Evolutionary conservation across 2,888 invertebrate species (phyloP), one percentile per base, ranked within the genome.

Genomic region (Agrochola lychnidis): DNA sequence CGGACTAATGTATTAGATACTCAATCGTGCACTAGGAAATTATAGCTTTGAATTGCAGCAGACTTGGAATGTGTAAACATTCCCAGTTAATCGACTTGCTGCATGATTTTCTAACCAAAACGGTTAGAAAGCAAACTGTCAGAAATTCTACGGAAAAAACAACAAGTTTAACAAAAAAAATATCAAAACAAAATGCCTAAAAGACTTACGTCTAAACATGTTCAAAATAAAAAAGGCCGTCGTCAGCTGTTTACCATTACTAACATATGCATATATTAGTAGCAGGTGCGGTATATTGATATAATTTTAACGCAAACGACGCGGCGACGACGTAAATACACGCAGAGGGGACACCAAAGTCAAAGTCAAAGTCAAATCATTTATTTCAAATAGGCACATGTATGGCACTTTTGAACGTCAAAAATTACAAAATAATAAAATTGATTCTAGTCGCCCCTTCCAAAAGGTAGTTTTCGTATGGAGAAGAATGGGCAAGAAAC

Each of bases 221-320:
- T 73, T 67, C 53, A 53, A 71, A 80, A 73, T 81, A 76, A 81
- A 84, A 45, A 61, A 48, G 45, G 51, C 56, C 22, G 63, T 40
- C 78, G 66, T 30, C 84, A 77, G 78, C 78, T 87, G 84, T 86
- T 83, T 83, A 48, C 77, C 63, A 78, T 84, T 84, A 84, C 88
- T 81, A 84, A 81, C 78, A 61, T 76, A 69, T 81, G 78, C 79
- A 87, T 81, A 84, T 84, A 84, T 87, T 83, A 78, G 80, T 61
- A 67, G 51, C 87, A 88, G 87, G 88, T 88, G 87, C 59, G 80
- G 76, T 62, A 68, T 82, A 87, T 87, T 87, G 88, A 84, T 78
- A 84, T 81, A 84, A 79, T 81, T 88, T 87, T 84, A 84, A 79
- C 70, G 70, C 71, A 67, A 78, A 61, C 70, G 66, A 30, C 30